Base-by-base conservation (phyloP, 2,888 invertebrate genomes). In the Volucella inflata region DNA sequence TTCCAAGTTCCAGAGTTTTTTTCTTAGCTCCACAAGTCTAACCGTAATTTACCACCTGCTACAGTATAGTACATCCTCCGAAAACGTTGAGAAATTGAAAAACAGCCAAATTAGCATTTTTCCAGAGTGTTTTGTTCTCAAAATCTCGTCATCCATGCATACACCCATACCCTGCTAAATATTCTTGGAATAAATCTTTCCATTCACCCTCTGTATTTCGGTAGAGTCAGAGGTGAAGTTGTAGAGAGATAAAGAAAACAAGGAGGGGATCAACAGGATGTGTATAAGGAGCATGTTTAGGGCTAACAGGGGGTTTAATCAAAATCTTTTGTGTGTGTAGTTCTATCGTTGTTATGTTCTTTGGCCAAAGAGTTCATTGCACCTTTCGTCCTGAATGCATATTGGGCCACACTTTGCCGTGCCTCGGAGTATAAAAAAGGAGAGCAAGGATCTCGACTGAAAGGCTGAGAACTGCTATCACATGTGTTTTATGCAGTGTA, bases 401-500 rank as follows among this genome's bases (percentile, higher is more conserved):
- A 42, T 6, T 14, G 30, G 40, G 36, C 14, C 14, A 9, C 17
- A 16, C 2, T 50, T 50, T 4, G 3, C 3, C 21, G 21, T 21
- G 21, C 21, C 21, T 21, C 21, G 0, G 21, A 30, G 30, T 30
- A 50, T 30, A n/a, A 8, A 8, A 12, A 55, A 36, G 30, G 12
- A 51, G 21, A 21, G 2, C 2, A 42, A 40, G 3, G 14, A 38
- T n/a, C 40, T 12, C 12, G 14, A 12, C 44, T 9, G 16, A 36
- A 3, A 38, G 17, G 16, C 30, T 30, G 8, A 70, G 36, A 30
- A 12, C 44, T 30, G n/a, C 21, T 30, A 3, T 2, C 62, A 62
- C 40, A 30, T 67, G 36, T 67, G 59, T n/a, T n/a, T n/a, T n/a
- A n/a, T 48, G 67, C 42, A 17, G 70, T 71, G 8, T 76, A 57